phyloP scores from a whole-genome alignment of 2,113 vertebrate genomes.

The Sebastes fasciatus region DNA sequence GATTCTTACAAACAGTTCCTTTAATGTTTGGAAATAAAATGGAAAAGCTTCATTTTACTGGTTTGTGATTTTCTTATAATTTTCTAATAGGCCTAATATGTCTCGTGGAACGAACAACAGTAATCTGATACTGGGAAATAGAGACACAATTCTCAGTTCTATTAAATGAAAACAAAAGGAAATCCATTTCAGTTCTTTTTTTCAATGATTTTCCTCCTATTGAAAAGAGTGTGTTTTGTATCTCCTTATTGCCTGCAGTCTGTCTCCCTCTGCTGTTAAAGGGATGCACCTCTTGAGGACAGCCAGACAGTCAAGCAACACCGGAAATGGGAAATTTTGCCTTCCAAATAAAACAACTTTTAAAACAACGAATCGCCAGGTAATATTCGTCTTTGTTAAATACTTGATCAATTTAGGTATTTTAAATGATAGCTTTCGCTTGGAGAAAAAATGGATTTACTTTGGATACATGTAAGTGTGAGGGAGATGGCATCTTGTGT shows the following conservation, averaged over 20 bases:
- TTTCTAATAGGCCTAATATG: no score
- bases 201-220: background rate
- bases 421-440: no score
- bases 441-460: no score
- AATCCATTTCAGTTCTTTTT: background rate
- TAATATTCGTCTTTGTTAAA: background rate
- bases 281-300: background rate
- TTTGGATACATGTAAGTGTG: no score
- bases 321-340: background rate
- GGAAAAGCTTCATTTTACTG: background rate
- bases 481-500: no score
- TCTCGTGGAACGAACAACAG: background rate
- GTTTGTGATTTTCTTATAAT: background rate
- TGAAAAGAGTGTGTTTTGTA: no score
- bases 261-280: conserved; percentile 52
- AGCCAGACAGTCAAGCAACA: background rate
- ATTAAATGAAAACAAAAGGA: background rate
- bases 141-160: background rate
- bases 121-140: background rate
- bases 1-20: no score
- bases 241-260: background rate
- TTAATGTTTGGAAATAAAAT: background rate
- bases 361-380: rapidly evolving
- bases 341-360: background rate
- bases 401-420: no score